These are phyloP conservation scores for Molossus molossus DNA, from an alignment of 2,797 vertebrate species.

Conservation along the genomic window DNA sequence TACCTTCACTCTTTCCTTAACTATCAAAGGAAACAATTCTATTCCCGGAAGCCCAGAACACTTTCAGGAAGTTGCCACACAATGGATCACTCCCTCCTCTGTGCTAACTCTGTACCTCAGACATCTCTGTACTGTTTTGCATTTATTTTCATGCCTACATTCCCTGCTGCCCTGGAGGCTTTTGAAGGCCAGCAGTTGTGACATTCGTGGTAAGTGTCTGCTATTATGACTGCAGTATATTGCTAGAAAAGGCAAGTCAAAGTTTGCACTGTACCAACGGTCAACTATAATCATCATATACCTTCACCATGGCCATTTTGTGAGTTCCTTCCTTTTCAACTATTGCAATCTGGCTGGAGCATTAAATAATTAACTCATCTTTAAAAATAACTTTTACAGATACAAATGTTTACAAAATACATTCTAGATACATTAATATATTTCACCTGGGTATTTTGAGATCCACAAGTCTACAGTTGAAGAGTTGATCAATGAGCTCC, in stretches of 20 bases:
- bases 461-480: constrained; percentile 88
- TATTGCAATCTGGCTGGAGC: not conserved
- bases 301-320: not conserved
- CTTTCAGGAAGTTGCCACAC: not conserved
- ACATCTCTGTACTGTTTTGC: not conserved
- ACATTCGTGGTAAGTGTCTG: not conserved
- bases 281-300: not conserved
- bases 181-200: constrained; percentile 2
- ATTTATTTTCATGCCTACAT: constrained; percentile 28
- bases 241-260: constrained; percentile 32
- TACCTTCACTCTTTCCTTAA: constrained; percentile 66
- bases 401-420: constrained; percentile 33
- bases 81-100: not conserved
- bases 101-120: not conserved
- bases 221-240: not conserved
- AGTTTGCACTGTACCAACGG: not conserved
- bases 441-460: constrained; percentile 89
- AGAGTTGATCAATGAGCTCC: constrained; percentile 88
- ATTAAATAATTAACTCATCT: constrained; percentile 13
- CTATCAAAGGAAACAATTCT: constrained; percentile 81
- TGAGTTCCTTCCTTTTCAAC: constrained; percentile 44
- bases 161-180: constrained; percentile 69
- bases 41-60: not conserved
- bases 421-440: constrained; percentile 57
- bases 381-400: constrained; percentile 39